Percentiles rank a stretch among this genome's conserved stretches.
Evolutionary conservation across 2,888 invertebrate genomes (phyloP).

Genomic region (Hydriomena furcata): DNA sequence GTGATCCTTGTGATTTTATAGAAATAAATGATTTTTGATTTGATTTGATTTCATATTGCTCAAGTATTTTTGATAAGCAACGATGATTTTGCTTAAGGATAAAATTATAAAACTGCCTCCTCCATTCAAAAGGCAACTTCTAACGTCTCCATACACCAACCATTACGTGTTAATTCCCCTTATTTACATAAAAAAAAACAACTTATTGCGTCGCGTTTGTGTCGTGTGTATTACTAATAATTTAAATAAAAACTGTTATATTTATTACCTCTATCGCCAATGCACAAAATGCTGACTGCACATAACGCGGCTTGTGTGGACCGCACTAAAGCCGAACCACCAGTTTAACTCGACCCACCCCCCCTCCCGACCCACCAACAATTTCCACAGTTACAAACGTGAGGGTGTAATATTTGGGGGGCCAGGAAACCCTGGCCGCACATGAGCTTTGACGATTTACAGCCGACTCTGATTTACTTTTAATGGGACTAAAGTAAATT

Average conservation of each 20-base stretch:
- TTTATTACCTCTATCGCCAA: constrained; percentile 44
- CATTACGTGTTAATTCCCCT: constrained; percentile 20
- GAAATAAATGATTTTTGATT: too few relatives aligned
- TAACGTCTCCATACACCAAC: constrained; percentile 8
- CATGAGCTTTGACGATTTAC: constrained; percentile 62
- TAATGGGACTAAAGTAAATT: constrained; percentile 63
- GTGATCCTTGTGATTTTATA: too few relatives aligned
- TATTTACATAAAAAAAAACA: constrained; percentile 18
- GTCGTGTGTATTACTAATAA: constrained; percentile 23
- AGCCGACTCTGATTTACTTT: constrained; percentile 64
- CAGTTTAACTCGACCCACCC: constrained; percentile 23
- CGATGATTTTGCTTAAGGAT: too few relatives aligned
- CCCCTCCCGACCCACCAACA: background rate
- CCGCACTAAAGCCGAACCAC: constrained; percentile 42
- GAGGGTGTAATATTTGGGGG: constrained; percentile 21
- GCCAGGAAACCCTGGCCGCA: constrained; percentile 34
- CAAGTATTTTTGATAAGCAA: too few relatives aligned
- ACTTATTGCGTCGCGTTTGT: background rate
- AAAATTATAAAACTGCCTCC: too few relatives aligned
- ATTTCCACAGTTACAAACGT: background rate
- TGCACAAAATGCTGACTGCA: constrained; percentile 50
- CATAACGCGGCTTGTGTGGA: constrained; percentile 44
- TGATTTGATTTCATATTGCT: too few relatives aligned
- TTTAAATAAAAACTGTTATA: constrained; percentile 37
- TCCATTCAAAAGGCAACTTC: constrained; percentile 4